A percentile compares a stretch with the other conserved stretches of the same genome.
Evolutionary conservation across 2,113 vertebrate species (phyloP).

Genomic region (Plotosus lineatus): DNA sequence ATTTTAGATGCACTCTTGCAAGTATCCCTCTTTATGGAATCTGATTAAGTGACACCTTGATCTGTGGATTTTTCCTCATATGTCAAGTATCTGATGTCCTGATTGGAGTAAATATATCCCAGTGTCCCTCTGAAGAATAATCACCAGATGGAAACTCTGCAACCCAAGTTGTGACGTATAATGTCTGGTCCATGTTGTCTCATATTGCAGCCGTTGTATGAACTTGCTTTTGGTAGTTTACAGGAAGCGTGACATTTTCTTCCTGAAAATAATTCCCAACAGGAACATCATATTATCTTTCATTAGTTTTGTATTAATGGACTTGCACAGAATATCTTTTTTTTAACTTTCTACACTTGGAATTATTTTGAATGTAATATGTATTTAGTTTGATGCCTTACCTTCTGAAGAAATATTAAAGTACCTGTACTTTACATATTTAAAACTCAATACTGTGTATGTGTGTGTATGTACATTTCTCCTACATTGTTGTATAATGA

Average conservation of each 20-base stretch:
- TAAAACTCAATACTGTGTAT: not conserved
- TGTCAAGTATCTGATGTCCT: not conserved
- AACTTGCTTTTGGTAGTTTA: not conserved
- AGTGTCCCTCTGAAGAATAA: not conserved
- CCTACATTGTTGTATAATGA: conserved; percentile 35
- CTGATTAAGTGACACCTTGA: conserved; percentile 41
- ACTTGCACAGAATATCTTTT: not conserved
- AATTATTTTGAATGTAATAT: not conserved
- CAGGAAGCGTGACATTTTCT: not conserved
- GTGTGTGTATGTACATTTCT: not conserved
- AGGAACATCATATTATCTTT: not conserved
- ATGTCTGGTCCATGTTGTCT: not conserved
- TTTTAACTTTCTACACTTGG: not conserved
- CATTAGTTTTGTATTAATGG: not conserved
- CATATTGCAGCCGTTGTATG: not conserved
- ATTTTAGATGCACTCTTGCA: conserved; percentile 77
- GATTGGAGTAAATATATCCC: not conserved
- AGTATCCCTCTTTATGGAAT: conserved; percentile 81
- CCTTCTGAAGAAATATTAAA: not conserved
- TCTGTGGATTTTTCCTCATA: not conserved
- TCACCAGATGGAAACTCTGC: not conserved
- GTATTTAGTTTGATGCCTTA: not conserved
- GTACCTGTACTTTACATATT: not conserved
- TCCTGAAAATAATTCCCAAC: not conserved
- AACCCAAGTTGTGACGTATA: not conserved